Conservation (phyloP, 1,140 invertebrate genomes). For the Trinorchestia longiramus region DNA sequence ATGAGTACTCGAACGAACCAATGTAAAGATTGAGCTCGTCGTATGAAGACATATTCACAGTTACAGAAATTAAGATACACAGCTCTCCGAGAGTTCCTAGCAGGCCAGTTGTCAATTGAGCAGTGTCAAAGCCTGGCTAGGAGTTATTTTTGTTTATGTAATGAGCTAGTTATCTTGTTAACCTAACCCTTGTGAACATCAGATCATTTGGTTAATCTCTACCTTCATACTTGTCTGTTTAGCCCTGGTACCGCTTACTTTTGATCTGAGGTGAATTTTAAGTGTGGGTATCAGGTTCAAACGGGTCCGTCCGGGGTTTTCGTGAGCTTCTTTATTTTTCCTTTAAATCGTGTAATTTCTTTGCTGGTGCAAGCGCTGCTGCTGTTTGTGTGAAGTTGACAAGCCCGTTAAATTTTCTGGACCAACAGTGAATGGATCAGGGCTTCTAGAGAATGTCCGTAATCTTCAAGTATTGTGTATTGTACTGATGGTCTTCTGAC, state of each 20-base stretch:
- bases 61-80: background rate
- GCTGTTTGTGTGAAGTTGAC: background rate
- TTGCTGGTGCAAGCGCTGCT: background rate
- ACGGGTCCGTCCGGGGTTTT: background rate
- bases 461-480: background rate
- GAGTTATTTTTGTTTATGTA: background rate
- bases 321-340: background rate
- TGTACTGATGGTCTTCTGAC: background rate
- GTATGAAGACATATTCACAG: background rate
- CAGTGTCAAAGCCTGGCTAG: background rate
- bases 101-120: background rate
- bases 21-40: background rate
- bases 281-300: background rate
- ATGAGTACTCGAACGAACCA: background rate
- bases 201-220: background rate
- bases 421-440: background rate
- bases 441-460: constrained; percentile 1
- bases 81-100: background rate
- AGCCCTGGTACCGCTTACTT: background rate
- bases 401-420: background rate
- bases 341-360: background rate
- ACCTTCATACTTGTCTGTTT: background rate
- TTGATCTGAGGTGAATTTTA: background rate
- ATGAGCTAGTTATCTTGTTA: background rate
- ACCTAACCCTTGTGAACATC: background rate